Evolutionary conservation across 64 coral and sea anemone genomes (phyloP).

Genomic region (Orbicella faveolata): DNA sequence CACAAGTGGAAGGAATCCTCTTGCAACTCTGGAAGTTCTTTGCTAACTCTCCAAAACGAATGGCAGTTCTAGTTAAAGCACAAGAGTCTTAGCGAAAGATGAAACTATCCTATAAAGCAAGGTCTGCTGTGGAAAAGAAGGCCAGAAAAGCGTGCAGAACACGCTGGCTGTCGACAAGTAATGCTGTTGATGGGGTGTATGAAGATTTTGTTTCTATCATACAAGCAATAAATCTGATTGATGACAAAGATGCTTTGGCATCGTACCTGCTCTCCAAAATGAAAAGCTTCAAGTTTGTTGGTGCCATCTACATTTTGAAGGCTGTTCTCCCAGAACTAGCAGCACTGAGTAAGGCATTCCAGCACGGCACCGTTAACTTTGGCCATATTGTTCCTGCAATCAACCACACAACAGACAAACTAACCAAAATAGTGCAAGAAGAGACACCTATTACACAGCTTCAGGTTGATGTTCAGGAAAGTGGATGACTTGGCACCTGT

Average conservation of each 20-base stretch:
- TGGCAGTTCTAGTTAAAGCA: slow-evolving; percentile 40
- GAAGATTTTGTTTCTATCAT: slow-evolving; percentile 60
- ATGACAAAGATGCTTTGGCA: too few species aligned
- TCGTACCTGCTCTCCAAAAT: slow-evolving; percentile 22
- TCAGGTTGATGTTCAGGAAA: slow-evolving; percentile 45
- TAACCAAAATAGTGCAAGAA: not conserved
- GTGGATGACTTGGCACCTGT: slow-evolving; percentile 14
- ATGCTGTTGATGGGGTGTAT: slow-evolving; percentile 71
- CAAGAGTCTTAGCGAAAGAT: slow-evolving; percentile 30
- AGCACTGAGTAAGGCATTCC: slow-evolving; percentile 47
- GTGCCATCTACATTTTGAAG: slow-evolving; percentile 59
- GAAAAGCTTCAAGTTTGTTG: slow-evolving; percentile 55
- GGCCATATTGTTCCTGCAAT: slow-evolving; percentile 36
- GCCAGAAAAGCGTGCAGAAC: slow-evolving; percentile 67
- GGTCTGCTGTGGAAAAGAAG: slow-evolving; percentile 24
- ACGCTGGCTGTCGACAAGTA: slow-evolving; percentile 61
- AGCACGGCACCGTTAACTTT: slow-evolving; percentile 34
- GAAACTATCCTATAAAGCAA: slow-evolving; percentile 40
- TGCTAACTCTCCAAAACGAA: slow-evolving; percentile 45
- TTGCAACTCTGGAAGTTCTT: slow-evolving; percentile 68
- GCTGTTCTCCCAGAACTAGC: slow-evolving; percentile 53
- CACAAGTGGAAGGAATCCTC: slow-evolving; percentile 52
- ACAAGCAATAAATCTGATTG: slow-evolving; percentile 45
- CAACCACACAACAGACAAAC: slow-evolving; percentile 35
- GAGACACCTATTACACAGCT: slow-evolving; percentile 8